A percentile compares a stretch with the other conserved stretches of the same genome.
phyloP scores from a whole-genome alignment of 2,888 invertebrate species.

The Dicranocentrus wangi region DNA sequence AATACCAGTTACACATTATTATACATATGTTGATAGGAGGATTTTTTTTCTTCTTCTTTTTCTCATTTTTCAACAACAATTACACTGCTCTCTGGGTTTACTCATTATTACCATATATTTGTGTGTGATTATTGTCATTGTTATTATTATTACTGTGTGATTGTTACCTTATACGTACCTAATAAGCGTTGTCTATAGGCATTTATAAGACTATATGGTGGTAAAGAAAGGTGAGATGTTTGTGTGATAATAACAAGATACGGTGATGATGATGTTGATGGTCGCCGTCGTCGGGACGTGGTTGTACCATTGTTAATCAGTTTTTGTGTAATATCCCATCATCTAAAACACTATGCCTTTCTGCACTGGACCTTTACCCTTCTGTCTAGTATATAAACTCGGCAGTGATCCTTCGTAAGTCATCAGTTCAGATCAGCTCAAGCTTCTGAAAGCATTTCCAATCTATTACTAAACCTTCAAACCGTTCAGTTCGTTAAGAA shows the following conservation, averaged over 20 bases:
- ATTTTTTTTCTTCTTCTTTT: constrained; percentile 43
- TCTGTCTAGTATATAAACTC: constrained; percentile 58
- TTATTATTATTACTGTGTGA: constrained; percentile 53
- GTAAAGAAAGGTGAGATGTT: constrained; percentile 40
- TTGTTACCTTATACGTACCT: constrained; percentile 29
- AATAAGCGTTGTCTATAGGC: neutral
- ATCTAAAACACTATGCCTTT: constrained; percentile 43
- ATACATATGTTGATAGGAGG: constrained; percentile 32
- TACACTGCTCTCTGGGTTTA: constrained; percentile 26
- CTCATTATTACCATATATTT: constrained; percentile 31
- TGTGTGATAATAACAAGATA: constrained; percentile 49
- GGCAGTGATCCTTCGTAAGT: constrained; percentile 39
- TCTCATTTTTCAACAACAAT: constrained; percentile 28
- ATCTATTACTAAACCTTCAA: constrained; percentile 20
- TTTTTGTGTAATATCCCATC: constrained; percentile 63
- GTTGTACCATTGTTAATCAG: constrained; percentile 64
- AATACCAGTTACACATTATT: neutral
- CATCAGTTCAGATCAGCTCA: constrained; percentile 63
- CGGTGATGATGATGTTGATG: constrained; percentile 39
- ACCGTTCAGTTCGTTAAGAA: constrained; percentile 45
- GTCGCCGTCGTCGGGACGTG: constrained; percentile 62
- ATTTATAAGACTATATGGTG: constrained; percentile 15
- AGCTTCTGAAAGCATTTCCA: constrained; percentile 57
- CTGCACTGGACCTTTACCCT: constrained; percentile 61
- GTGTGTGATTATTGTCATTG: constrained; percentile 29